Evolutionary conservation across 2,113 vertebrate genomes (phyloP).

Genomic region (Mustelus asterias): DNA sequence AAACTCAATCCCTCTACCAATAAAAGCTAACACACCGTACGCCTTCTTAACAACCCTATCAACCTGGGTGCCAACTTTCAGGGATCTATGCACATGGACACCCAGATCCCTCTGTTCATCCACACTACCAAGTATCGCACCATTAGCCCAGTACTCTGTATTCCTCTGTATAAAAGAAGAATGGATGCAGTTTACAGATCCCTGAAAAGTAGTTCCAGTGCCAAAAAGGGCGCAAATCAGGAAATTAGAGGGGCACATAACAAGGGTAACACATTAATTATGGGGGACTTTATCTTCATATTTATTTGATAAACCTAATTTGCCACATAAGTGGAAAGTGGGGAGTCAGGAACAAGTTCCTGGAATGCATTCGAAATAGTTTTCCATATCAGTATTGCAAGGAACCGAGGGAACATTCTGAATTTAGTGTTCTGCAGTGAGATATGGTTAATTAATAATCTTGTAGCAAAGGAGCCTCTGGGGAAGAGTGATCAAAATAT

Average conservation of each 20-base stretch:
- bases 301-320: not conserved
- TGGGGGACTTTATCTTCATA: not conserved
- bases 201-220: no score
- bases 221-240: no score
- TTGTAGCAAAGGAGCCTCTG: not conserved
- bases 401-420: not conserved
- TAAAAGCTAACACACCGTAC: no score
- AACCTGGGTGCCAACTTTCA: no score
- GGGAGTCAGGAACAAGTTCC: not conserved
- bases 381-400: not conserved
- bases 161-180: no score
- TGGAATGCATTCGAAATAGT: not conserved
- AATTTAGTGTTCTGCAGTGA: not conserved
- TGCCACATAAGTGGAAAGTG: not conserved
- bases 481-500: not conserved
- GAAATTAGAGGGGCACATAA: not conserved
- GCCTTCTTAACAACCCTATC: no score
- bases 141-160: no score
- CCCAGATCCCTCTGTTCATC: no score
- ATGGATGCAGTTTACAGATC: no score
- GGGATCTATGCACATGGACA: no score
- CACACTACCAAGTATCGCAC: no score
- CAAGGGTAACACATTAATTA: not conserved
- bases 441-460: not conserved
- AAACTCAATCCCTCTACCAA: no score